Evolutionary conservation across 2,113 vertebrate species (phyloP).

Genomic region (Malurus elegans): DNA sequence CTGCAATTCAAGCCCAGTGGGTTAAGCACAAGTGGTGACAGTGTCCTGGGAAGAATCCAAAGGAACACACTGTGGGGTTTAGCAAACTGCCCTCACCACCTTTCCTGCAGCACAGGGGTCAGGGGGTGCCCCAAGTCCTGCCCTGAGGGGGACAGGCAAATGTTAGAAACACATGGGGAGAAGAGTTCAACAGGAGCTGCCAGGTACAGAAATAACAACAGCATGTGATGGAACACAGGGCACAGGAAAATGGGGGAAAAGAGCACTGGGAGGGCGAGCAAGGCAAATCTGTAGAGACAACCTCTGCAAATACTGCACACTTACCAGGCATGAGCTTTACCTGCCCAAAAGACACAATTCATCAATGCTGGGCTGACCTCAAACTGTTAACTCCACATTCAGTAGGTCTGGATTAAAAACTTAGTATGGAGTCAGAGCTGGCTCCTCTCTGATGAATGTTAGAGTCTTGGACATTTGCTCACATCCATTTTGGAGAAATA

Average conservation of each 20-base stretch:
- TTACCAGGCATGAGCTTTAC: accelerated
- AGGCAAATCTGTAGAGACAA: not conserved
- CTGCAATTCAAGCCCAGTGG: too few relatives aligned
- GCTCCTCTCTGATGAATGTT: not conserved
- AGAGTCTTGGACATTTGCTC: not conserved
- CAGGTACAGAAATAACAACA: not conserved
- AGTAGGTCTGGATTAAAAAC: not conserved
- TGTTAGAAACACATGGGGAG: accelerated
- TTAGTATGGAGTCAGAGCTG: not conserved
- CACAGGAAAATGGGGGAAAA: accelerated
- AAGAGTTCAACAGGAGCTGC: not conserved
- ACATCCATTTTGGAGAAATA: not conserved
- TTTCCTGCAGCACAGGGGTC: accelerated
- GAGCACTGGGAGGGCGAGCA: not conserved
- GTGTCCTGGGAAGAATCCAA: accelerated
- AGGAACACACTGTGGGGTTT: accelerated
- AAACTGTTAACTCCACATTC: not conserved
- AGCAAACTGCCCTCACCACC: not conserved
- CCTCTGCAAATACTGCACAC: not conserved
- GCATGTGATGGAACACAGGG: not conserved
- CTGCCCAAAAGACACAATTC: not conserved
- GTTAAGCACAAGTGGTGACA: accelerated
- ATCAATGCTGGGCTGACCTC: not conserved
- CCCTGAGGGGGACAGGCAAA: not conserved
- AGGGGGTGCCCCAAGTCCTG: not conserved